These are phyloP conservation scores for Oligia fasciuncula DNA, from an alignment of 2,888 invertebrate species.

Conservation along the genomic window DNA sequence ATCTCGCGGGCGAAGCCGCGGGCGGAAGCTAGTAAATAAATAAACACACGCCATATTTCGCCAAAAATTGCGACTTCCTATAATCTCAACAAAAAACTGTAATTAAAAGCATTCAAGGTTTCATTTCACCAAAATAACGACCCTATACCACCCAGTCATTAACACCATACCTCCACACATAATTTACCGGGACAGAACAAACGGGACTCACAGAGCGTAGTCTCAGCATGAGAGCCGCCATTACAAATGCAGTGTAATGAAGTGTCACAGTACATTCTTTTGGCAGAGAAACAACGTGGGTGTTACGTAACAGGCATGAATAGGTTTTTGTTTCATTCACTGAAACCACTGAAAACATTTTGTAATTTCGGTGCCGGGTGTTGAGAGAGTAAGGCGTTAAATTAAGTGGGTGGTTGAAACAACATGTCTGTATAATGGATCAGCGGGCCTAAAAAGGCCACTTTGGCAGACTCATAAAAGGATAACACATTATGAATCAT, in stretches of 20 bases:
- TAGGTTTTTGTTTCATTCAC: slow-evolving; percentile 3
- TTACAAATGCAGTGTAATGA: slow-evolving; percentile 59
- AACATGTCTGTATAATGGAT: slow-evolving; percentile 6
- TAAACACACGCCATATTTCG: not conserved
- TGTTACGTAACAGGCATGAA: slow-evolving; percentile 16
- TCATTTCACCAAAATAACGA: not conserved
- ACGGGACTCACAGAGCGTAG: slow-evolving; percentile 16
- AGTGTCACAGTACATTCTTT: slow-evolving; percentile 56
- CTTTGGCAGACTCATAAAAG: too few species aligned
- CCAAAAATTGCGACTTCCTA: not conserved
- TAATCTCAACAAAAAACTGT: not conserved
- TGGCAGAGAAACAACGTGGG: slow-evolving; percentile 20
- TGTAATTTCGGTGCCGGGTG: not conserved
- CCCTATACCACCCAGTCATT: slow-evolving; percentile 7
- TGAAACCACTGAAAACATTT: not conserved
- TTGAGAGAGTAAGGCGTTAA: not conserved
- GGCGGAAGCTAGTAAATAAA: too few species aligned
- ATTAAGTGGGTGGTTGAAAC: slow-evolving; percentile 11
- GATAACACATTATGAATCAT: too few species aligned
- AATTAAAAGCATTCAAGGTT: not conserved
- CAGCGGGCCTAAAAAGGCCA: not conserved
- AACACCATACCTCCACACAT: slow-evolving; percentile 22
- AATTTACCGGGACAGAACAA: slow-evolving; percentile 31
- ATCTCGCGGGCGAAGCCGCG: too few species aligned
- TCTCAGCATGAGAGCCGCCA: slow-evolving; percentile 16